Evolutionary conservation across 2,113 vertebrate genomes (phyloP), one percentile per base, ranked within the genome.

Genomic region (Gambusia affinis): DNA sequence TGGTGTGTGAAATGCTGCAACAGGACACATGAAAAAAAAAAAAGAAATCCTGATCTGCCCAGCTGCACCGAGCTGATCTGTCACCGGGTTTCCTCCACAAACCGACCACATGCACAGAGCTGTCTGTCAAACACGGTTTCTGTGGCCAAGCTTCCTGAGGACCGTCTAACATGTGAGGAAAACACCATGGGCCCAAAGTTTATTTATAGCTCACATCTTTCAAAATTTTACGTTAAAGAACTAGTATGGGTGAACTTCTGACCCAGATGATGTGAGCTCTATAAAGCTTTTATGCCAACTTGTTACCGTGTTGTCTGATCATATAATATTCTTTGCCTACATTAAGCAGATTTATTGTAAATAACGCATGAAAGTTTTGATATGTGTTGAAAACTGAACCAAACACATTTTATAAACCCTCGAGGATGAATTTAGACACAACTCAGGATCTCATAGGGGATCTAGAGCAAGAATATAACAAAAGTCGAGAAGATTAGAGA

Each of bases 31-130:
- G 3, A 57, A n/a, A 57, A 57, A 57, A 54, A 19, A 54, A 57
- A 57, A n/a, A 75, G 84, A 79, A 86, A 76, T 70, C 75, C 78
- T 75, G 65, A 81, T 82, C 76, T 80, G 63, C 78, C 83, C 82
- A 82, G 76, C 93, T 95, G 93, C 91, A 82, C 71, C 17, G 81
- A 73, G 75, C 87, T 92, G 93, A 94, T 95, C 90, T 95, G 93
- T 94, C 93, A 92, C 72, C 57, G 68, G 37, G 85, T 90, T 95
- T 95, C 95, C 94, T 94, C 70, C 79, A 74, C 42, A 64, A 84
- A 78, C 54, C 62, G 83, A 92, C 90, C 90, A 27, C 89, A 86
- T 71, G 79, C 76, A 44, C 64, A 63, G 51, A 85, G 61, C 68
- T 88, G 92, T 90, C 91, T 86, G 91, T 93, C 94, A 95, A 80